Evolutionary conservation across 2,113 vertebrate species (phyloP).

Genomic region (Phrynosoma platyrhinos): DNA sequence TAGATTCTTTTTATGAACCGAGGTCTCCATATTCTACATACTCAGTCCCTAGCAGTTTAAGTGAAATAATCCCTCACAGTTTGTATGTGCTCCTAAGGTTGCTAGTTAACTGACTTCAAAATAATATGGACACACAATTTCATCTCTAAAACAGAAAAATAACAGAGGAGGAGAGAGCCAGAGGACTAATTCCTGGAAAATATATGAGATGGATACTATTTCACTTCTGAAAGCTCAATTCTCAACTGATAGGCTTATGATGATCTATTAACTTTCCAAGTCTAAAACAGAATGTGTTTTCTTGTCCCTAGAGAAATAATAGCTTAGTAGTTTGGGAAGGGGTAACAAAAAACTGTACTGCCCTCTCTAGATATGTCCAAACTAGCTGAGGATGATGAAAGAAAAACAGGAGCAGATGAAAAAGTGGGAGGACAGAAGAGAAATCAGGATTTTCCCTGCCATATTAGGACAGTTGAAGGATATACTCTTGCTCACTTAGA

Average conservation of each 20-base stretch:
- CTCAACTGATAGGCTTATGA: constrained; percentile 44
- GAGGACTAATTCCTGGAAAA: constrained; percentile 52
- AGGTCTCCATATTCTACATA: background rate
- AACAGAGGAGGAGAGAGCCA: constrained; percentile 32
- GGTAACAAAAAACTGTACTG: background rate
- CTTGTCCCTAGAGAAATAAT: constrained; percentile 34
- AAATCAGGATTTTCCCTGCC: too few relatives aligned
- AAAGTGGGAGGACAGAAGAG: too few relatives aligned
- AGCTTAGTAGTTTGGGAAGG: background rate
- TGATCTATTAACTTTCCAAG: constrained; percentile 33
- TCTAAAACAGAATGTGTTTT: constrained; percentile 48
- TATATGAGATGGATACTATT: constrained; percentile 50
- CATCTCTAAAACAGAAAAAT: constrained; percentile 38
- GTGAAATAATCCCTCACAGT: constrained; percentile 8
- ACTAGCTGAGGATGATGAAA: background rate
- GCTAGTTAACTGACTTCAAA: constrained; percentile 43
- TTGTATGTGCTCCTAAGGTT: constrained; percentile 20
- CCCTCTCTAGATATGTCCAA: background rate
- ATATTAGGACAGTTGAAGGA: too few relatives aligned
- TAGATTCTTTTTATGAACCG: background rate
- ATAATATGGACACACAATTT: constrained; percentile 45
- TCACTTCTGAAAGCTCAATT: constrained; percentile 55
- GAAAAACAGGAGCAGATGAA: too few relatives aligned
- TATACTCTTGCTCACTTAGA: background rate
- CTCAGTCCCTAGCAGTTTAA: background rate